Evolutionary conservation across 2,113 vertebrate species (phyloP), one percentile per base, ranked within the genome.

Genomic region (Bubo scandiacus): DNA sequence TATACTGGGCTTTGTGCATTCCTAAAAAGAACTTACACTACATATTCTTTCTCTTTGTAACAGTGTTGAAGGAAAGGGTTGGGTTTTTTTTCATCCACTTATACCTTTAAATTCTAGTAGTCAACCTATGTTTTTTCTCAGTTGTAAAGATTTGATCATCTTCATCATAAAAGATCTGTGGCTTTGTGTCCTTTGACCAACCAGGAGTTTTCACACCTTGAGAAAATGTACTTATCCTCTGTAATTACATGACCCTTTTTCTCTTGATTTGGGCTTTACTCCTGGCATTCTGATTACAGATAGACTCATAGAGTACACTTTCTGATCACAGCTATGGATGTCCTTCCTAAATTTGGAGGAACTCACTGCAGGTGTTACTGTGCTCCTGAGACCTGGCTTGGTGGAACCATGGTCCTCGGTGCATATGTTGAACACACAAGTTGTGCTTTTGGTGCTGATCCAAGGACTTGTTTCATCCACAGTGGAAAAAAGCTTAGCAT

Each of bases 291-390:
- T 94, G 19, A 57, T 77, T 85, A 22, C n/a, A 86, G 23, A 6
- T 8, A 84, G 26, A 20, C 15, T 83, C 38, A 38, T 21, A 42
- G 23, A 47, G 12, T 26, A 25, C 13, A 12, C 17, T 78, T 81
- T 49, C 62, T 88, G 34, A 3, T 75, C 36, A 54, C 34, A 58
- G 4, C 34, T 82, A 26, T 54, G 63, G 10, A 61, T 38, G 8
- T 22, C 32, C 15, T 68, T 66, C 67, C 51, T 89, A 80, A 80
- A 90, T 88, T 58, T 66, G 82, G 74, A 91, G 58, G 40, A 90
- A 80, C 21, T 66, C 38, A 36, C 34, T 61, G 26, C 49, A 82
- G 52, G 10, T 77, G 7, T 63, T 83, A 36, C 27, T 42, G 42
- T 74, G 38, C 43, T 88, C 23, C 79, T 73, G 74, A 80, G 32